Evolutionary conservation across 2,797 vertebrate genomes (phyloP).

Genomic region (Allobates femoralis): DNA sequence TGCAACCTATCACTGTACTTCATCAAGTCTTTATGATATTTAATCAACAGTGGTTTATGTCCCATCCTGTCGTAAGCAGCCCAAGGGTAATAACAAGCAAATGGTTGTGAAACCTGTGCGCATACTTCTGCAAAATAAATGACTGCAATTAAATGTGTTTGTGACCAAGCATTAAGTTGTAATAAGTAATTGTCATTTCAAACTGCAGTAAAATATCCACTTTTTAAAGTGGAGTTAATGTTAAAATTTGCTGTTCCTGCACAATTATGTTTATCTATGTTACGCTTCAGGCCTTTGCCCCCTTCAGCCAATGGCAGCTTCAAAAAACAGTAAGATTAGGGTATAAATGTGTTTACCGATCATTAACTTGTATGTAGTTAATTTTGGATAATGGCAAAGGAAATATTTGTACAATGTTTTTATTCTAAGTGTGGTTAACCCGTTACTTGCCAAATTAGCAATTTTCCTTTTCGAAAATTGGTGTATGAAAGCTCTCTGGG

Average conservation of each 20-base stretch:
- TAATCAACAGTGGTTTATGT: constrained; percentile 63
- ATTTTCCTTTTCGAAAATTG: too few species aligned
- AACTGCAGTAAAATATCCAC: constrained; percentile 46
- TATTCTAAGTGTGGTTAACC: background rate
- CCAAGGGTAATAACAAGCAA: constrained; percentile 58
- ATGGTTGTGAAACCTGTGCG: constrained; percentile 52
- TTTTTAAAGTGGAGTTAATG: constrained; percentile 19
- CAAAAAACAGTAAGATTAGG: background rate
- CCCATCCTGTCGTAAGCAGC: constrained; percentile 55
- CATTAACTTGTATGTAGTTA: background rate
- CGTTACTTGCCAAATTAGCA: too few species aligned
- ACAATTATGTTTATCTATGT: constrained; percentile 19
- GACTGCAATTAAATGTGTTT: constrained; percentile 60
- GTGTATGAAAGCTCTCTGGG: too few species aligned
- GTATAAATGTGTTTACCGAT: background rate
- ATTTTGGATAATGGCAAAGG: background rate
- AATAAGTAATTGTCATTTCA: constrained; percentile 48
- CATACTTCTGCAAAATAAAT: constrained; percentile 58
- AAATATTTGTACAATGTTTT: background rate
- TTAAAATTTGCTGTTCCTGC: constrained; percentile 27
- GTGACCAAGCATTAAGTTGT: constrained; percentile 44
- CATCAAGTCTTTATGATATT: constrained; percentile 59
- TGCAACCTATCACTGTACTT: constrained; percentile 40
- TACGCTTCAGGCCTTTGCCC: background rate
- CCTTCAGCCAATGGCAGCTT: background rate